These are phyloP conservation scores for Endotricha flammealis DNA, from an alignment of 2,888 invertebrate species.

Conservation along the genomic window DNA sequence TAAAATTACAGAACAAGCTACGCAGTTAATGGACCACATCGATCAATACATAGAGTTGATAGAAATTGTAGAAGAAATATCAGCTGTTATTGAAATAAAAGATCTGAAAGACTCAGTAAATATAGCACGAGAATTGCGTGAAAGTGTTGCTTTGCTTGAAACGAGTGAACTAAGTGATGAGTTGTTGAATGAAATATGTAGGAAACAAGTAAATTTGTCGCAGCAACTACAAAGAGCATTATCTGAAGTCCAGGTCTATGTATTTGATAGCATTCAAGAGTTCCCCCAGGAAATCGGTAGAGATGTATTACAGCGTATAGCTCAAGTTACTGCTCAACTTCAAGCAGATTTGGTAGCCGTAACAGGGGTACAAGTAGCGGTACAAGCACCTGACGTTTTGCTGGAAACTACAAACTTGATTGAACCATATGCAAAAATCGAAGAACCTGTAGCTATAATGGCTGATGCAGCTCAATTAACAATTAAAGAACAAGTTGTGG, in stretches of 20 bases:
- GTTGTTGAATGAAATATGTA: constrained; percentile 14
- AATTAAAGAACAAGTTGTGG: no score
- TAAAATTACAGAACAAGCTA: constrained; percentile 41
- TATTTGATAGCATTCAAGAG: constrained; percentile 39
- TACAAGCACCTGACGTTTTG: constrained; percentile 26
- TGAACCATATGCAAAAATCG: no score
- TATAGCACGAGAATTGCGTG: constrained; percentile 46
- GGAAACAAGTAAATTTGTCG: constrained; percentile 34
- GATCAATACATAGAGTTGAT: constrained; percentile 55
- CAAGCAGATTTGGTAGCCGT: constrained; percentile 45
- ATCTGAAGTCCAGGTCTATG: constrained; percentile 39
- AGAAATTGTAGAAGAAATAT: constrained; percentile 55
- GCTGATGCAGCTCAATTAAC: no score
- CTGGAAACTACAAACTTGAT: constrained; percentile 9
- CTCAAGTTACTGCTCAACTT: constrained; percentile 39
- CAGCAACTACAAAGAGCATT: constrained; percentile 44
- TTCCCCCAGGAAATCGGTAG: constrained; percentile 29
- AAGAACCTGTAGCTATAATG: no score
- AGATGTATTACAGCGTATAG: constrained; percentile 37
- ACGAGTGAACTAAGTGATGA: constrained; percentile 18
- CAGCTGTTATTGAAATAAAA: constrained; percentile 42
- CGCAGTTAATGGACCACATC: constrained; percentile 42
- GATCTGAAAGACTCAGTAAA: constrained; percentile 42
- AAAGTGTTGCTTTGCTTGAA: constrained; percentile 30
- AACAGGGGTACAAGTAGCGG: constrained; percentile 29